These are phyloP conservation scores for Heteronetta atricapilla DNA, from an alignment of 2,113 vertebrate genomes.

Conservation along the genomic window DNA sequence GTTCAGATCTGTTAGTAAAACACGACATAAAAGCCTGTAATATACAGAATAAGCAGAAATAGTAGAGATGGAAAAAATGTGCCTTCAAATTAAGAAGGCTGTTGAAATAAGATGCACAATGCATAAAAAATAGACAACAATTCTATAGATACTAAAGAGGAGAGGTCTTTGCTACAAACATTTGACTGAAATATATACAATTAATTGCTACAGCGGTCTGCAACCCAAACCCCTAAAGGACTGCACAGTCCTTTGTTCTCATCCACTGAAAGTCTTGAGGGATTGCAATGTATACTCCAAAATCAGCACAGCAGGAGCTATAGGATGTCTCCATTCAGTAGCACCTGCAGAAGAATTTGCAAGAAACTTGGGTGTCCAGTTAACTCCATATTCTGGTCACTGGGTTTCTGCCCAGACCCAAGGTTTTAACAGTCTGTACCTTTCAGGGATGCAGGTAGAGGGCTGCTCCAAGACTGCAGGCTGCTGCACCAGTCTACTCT, in stretches of 20 bases:
- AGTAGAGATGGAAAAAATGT: background rate
- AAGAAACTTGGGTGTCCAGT: background rate
- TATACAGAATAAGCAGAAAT: background rate
- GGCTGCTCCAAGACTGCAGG: background rate
- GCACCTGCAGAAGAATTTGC: background rate
- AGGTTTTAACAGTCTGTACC: background rate
- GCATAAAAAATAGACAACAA: background rate
- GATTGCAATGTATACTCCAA: rapidly evolving
- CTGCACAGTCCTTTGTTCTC: background rate
- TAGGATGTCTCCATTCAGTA: background rate
- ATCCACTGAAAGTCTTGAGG: background rate
- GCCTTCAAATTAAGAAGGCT: background rate
- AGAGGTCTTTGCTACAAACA: background rate
- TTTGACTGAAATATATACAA: background rate
- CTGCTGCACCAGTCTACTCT: background rate
- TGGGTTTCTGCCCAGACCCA: background rate
- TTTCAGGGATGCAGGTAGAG: background rate
- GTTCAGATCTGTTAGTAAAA: slow-evolving; percentile 21
- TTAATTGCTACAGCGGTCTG: background rate
- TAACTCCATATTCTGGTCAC: background rate
- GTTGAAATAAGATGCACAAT: background rate
- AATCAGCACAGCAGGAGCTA: background rate
- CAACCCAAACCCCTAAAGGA: background rate
- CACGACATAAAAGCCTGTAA: background rate
- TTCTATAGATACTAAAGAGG: background rate